Conservation (phyloP, 2,113 vertebrate species). For the Brachyhypopomus gauderio region DNA sequence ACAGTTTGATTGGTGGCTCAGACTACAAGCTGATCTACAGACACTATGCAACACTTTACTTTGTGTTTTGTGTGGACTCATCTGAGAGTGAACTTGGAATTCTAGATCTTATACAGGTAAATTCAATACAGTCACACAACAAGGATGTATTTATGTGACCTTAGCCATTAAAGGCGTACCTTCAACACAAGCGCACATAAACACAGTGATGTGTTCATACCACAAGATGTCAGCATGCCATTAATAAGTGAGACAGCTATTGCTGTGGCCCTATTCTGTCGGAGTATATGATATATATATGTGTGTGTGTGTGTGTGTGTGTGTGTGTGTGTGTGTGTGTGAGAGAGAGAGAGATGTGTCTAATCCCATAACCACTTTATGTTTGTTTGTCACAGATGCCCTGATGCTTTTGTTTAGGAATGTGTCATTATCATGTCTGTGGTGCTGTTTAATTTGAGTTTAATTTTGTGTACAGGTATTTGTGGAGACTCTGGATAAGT, state of each 20-base stretch:
- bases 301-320: neutral
- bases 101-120: constrained; percentile 93
- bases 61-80: constrained; percentile 93
- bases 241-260: neutral
- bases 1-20: constrained; percentile 87
- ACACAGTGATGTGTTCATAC: neutral
- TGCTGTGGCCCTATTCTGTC: neutral
- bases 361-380: no score
- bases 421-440: neutral
- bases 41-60: constrained; percentile 90
- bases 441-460: neutral
- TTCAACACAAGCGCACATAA: neutral
- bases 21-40: constrained; percentile 94
- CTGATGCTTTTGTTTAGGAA: no score
- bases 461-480: constrained; percentile 83
- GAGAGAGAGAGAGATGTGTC: no score
- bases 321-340: neutral
- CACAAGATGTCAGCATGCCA: neutral
- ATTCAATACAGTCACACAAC: neutral
- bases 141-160: neutral
- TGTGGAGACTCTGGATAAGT: constrained; percentile 94
- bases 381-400: no score
- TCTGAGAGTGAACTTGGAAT: constrained; percentile 93
- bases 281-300: no score
- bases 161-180: neutral